Evolutionary conservation across 2,113 vertebrate species (phyloP).

Genomic region (Pachypanchax playfairii): DNA sequence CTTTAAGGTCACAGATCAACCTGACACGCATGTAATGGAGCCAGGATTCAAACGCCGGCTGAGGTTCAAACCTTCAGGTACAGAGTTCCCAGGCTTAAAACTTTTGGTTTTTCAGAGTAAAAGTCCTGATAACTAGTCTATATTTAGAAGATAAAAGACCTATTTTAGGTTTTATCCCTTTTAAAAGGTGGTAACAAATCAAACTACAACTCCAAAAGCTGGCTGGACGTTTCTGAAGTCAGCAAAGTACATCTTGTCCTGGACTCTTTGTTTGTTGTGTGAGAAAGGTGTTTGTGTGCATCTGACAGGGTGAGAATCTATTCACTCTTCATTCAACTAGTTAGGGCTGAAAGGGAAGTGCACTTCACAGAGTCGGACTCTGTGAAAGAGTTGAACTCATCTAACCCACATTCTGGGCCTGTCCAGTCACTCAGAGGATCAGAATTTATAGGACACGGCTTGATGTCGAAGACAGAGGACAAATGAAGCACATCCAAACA

Average conservation of each 20-base stretch:
- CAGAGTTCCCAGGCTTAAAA: not conserved
- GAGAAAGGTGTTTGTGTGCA: constrained; percentile 59
- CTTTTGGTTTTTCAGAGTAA: no score
- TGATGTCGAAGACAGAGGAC: constrained; percentile 38
- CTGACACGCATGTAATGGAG: no score
- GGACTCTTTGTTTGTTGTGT: constrained; percentile 68
- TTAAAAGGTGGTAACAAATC: constrained; percentile 39
- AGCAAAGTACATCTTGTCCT: constrained; percentile 61
- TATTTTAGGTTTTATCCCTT: constrained; percentile 43
- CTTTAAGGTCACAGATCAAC: no score
- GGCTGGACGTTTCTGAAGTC: constrained; percentile 59
- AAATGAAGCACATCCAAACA: constrained; percentile 37
- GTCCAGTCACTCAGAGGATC: constrained; percentile 65
- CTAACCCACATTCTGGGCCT: constrained; percentile 78
- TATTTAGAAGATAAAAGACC: constrained; percentile 10
- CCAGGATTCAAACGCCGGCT: no score
- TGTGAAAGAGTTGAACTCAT: constrained; percentile 81
- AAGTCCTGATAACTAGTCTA: no score
- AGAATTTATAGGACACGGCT: constrained; percentile 55
- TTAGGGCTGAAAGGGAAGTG: constrained; percentile 69
- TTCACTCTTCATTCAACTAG: constrained; percentile 73
- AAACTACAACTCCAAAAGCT: constrained; percentile 45
- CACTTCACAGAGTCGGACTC: constrained; percentile 79
- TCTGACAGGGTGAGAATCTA: constrained; percentile 53
- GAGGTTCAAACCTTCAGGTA: not conserved